Evolutionary conservation across 2,113 vertebrate species (phyloP).

Genomic region (Pimephales promelas): DNA sequence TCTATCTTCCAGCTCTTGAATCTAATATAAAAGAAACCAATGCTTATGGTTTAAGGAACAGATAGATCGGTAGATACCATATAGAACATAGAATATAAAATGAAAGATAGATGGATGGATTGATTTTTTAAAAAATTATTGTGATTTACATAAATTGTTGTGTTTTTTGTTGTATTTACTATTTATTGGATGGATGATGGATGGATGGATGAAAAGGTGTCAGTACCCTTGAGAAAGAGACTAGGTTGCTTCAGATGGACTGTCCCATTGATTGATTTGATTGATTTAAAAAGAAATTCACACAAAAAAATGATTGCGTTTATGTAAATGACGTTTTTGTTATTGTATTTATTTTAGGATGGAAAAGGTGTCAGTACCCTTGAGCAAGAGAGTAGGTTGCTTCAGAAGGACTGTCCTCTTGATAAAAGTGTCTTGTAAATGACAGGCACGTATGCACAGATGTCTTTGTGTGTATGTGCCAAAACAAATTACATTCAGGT

Average conservation of each 20-base stretch:
- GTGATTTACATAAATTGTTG: no score
- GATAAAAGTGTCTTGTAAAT: constrained; percentile 38
- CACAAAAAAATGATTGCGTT: no score
- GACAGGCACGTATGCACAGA: constrained; percentile 19
- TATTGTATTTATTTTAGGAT: neutral
- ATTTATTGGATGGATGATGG: neutral
- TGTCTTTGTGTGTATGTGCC: constrained; percentile 37
- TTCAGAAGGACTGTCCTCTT: constrained; percentile 21
- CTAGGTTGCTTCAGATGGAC: constrained; percentile 2
- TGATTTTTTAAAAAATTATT: neutral
- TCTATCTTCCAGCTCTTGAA: neutral
- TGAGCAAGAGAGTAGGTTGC: neutral
- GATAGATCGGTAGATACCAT: neutral
- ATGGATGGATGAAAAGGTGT: neutral
- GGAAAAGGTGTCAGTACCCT: neutral
- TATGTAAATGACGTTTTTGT: neutral
- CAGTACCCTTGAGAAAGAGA: neutral
- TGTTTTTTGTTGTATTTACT: no score
- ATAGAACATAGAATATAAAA: no score
- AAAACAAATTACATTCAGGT: constrained; percentile 42
- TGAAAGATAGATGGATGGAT: neutral
- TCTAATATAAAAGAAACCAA: neutral
- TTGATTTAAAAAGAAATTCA: no score
- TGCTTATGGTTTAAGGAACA: neutral
- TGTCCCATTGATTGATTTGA: constrained; percentile 3